Evolutionary conservation across 2,797 vertebrate species (phyloP), one percentile per base, ranked within the genome.

Genomic region (Peromyscus eremicus): DNA sequence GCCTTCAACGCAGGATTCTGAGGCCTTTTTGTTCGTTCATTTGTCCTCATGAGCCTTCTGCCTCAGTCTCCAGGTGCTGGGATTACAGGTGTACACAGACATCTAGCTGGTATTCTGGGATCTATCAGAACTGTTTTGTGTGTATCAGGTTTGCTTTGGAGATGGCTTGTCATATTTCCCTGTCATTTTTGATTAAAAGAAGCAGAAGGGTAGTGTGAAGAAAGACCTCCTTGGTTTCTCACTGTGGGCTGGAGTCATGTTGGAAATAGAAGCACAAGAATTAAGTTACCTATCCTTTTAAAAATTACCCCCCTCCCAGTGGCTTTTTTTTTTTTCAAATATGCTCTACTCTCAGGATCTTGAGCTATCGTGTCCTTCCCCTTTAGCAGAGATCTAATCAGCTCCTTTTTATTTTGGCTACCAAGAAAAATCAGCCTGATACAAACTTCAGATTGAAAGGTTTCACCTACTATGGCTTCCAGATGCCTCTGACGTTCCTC

Each of bases 311-410:
- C 84, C 97, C 0, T 0, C 86, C 96, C 89, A 91, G 93, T 17
- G 16, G 40, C 64, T 68, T 68, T 68, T 91, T 84, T 76, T 92
- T 92, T 96, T 80, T 95, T 96, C 95, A 6, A 95, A 96, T 89
- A 96, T 40, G 80, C 94, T 94, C 97, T 71, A 52, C 90, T 52
- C 73, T 83, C 97, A 91, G 71, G 89, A 95, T 94, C 94, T 94
- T 0, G 0, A 87, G 23, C 76, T 97, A 60, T 85, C 98, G 98
- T 97, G 62, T 83, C 96, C 46, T 94, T 46, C 27, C 84, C 90
- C 62, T 73, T 98, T 93, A 97, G 94, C 93, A 76, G 52, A 97
- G 97, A 97, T 98, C 80, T 98, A 97, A 98, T 98, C 97, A 96
- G 94, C 77, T 97, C 93, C 92, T 94, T 97, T 98, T 90, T 95